Percentiles rank a stretch among this genome's conserved stretches.
Evolutionary conservation across 1,140 invertebrate species (phyloP).

Genomic region (Ganaspis sp.): DNA sequence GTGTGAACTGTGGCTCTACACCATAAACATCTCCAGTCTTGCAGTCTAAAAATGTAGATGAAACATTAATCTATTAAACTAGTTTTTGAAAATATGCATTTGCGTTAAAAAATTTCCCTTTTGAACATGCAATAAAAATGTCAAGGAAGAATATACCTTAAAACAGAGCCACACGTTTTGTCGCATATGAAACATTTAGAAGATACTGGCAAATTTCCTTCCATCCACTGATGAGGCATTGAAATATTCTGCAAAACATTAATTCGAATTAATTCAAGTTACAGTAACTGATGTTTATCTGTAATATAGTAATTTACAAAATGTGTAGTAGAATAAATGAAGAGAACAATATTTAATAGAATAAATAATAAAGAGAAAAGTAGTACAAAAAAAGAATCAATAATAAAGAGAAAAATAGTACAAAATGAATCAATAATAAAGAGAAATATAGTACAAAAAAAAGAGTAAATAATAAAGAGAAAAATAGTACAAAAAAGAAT

Average conservation of each 20-base stretch:
- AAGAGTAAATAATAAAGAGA: too few relatives aligned
- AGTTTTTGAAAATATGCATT: neutral
- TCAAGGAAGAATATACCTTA: slow-evolving; percentile 84
- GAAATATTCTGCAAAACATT: slow-evolving; percentile 85
- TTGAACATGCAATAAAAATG: neutral
- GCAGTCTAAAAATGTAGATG: slow-evolving; percentile 80
- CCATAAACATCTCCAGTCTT: slow-evolving; percentile 98
- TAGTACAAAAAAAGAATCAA: too few relatives aligned
- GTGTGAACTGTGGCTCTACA: slow-evolving; percentile 95
- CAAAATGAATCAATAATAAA: too few relatives aligned
- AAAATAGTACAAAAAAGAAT: too few relatives aligned
- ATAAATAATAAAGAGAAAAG: too few relatives aligned
- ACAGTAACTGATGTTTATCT: neutral
- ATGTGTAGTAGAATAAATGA: too few relatives aligned
- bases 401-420: too few relatives aligned
- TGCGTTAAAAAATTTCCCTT: slow-evolving; percentile 26
- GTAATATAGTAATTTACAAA: too few relatives aligned
- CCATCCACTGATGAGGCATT: slow-evolving; percentile 99
- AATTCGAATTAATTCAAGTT: slow-evolving; percentile 32
- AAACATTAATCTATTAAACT: slow-evolving; percentile 17
- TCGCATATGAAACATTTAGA: slow-evolving; percentile 96
- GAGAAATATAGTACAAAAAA: too few relatives aligned
- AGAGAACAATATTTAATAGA: too few relatives aligned
- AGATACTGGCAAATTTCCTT: slow-evolving; percentile 96
- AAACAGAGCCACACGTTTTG: slow-evolving; percentile 96